Conservation (phyloP, 1,140 invertebrate genomes). For the Bicyclus anynana region DNA sequence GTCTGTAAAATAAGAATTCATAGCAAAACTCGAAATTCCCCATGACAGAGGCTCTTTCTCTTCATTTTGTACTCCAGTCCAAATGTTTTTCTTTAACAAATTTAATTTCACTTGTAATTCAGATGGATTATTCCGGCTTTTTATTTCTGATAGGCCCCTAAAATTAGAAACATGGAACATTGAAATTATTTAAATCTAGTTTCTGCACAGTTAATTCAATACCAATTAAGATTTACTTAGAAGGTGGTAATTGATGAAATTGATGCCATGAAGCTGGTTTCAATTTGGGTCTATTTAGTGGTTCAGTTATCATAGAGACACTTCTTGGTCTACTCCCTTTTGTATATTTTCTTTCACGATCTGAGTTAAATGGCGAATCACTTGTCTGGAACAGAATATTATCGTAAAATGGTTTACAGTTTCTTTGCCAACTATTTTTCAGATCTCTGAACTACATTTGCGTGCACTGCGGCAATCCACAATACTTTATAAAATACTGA, state of each 20-base stretch:
- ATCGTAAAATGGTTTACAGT: too few relatives aligned
- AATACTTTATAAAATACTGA: not conserved
- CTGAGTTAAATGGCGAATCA: conserved; percentile 68
- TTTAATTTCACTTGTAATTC: conserved; percentile 78
- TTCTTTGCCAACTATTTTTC: too few relatives aligned
- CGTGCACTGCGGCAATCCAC: too few relatives aligned
- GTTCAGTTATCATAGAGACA: conserved; percentile 74
- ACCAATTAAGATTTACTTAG: conserved; percentile 56
- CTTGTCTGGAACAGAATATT: conserved; percentile 48
- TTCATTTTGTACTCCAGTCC: conserved; percentile 75
- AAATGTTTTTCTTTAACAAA: conserved; percentile 78
- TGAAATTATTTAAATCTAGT: too few relatives aligned
- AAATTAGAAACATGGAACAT: conserved; percentile 17
- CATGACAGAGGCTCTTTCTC: conserved; percentile 78
- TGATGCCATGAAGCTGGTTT: conserved; percentile 67
- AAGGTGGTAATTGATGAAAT: conserved; percentile 66
- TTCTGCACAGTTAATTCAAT: too few relatives aligned
- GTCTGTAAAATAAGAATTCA: conserved; percentile 75
- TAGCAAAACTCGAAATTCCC: conserved; percentile 78
- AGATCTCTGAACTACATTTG: too few relatives aligned
- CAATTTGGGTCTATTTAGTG: conserved; percentile 51
- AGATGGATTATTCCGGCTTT: conserved; percentile 60
- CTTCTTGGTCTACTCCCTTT: conserved; percentile 70
- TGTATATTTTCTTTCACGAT: conserved; percentile 58
- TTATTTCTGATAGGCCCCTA: conserved; percentile 64